A percentile compares a stretch with the other conserved stretches of the same genome.
phyloP scores from a whole-genome alignment of 2,113 vertebrate species.

The Eolophus roseicapilla region DNA sequence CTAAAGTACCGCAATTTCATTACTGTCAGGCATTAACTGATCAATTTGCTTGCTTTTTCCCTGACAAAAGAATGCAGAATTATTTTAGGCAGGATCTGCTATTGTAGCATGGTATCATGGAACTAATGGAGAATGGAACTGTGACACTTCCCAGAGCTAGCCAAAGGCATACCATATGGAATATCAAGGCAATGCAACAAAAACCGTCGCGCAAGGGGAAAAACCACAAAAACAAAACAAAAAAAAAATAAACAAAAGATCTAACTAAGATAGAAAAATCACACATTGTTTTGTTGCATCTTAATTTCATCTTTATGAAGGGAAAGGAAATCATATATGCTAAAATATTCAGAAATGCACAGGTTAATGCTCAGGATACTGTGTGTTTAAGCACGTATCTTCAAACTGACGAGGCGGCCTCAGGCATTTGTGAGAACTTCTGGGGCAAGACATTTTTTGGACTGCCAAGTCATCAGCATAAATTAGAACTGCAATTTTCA shows the following conservation, averaged over 20 bases:
- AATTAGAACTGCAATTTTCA: neutral
- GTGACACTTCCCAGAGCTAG: conserved; percentile 6
- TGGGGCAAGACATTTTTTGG: neutral
- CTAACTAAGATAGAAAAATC: neutral
- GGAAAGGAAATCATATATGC: neutral
- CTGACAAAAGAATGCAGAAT: neutral
- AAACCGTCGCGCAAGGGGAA: neutral
- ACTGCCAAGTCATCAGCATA: neutral
- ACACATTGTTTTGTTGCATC: neutral
- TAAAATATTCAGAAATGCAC: neutral
- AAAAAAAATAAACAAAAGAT: neutral
- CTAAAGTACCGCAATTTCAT: neutral
- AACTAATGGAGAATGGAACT: neutral
- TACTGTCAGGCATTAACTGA: neutral
- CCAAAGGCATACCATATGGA: conserved; percentile 33
- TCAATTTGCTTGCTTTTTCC: neutral
- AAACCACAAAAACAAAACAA: neutral
- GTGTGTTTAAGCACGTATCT: neutral
- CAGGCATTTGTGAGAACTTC: neutral
- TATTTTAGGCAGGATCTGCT: neutral
- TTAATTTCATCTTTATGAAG: neutral
- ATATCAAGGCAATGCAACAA: neutral
- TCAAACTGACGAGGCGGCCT: neutral
- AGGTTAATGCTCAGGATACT: neutral
- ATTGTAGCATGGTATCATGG: neutral